phyloP scores from a whole-genome alignment of 2,113 vertebrate species.

The Cyanoderma ruficeps region DNA sequence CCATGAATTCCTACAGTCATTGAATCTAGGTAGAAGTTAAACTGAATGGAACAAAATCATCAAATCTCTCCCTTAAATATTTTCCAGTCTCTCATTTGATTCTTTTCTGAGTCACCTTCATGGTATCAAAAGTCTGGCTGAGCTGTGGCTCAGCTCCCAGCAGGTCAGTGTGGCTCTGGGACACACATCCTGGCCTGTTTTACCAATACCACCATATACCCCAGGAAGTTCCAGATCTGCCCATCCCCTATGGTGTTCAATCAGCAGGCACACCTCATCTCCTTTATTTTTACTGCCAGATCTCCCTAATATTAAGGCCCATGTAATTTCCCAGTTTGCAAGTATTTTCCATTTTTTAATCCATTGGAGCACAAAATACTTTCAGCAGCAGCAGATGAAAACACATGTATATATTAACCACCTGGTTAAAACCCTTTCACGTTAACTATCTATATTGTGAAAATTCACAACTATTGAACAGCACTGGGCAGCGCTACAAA shows the following conservation, averaged over 20 bases:
- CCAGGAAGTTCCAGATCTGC: neutral
- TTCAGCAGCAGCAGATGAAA: neutral
- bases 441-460: neutral
- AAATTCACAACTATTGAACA: neutral
- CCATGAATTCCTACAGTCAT: neutral
- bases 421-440: neutral
- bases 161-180: neutral
- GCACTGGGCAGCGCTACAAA: neutral
- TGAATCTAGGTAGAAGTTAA: neutral
- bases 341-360: neutral
- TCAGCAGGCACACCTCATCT: neutral
- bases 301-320: neutral
- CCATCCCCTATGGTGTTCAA: fast-evolving
- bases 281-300: neutral
- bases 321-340: neutral
- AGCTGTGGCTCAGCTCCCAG: neutral
- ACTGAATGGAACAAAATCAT: neutral
- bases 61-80: neutral
- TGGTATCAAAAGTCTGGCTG: neutral
- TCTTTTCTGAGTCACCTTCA: neutral
- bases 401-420: neutral
- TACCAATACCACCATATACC: fast-evolving
- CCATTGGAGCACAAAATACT: neutral
- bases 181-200: neutral
- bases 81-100: neutral